Evolutionary conservation across 2,888 invertebrate genomes (phyloP).

Genomic region (Venusia cambrica): DNA sequence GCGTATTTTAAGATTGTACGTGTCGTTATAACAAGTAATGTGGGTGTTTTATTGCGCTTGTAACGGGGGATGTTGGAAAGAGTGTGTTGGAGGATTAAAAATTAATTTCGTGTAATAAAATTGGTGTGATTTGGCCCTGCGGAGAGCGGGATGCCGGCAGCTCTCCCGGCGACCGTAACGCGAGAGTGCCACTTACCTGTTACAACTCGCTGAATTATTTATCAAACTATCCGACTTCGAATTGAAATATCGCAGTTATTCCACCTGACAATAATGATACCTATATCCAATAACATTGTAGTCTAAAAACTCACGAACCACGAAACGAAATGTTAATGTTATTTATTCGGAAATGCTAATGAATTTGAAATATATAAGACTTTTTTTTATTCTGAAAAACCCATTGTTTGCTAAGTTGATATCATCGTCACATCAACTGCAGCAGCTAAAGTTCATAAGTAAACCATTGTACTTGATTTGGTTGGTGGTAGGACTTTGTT

Average conservation of each 20-base stretch:
- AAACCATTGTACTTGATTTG: too few relatives aligned
- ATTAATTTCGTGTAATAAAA: conserved; percentile 65
- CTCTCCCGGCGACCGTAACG: conserved; percentile 65
- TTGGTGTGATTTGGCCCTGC: conserved; percentile 55
- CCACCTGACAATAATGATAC: conserved; percentile 48
- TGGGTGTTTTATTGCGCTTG: conserved; percentile 32
- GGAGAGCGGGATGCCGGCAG: conserved; percentile 49
- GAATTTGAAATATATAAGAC: too few relatives aligned
- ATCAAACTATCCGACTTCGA: conserved; percentile 73
- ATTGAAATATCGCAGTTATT: conserved; percentile 65
- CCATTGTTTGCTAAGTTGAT: too few relatives aligned
- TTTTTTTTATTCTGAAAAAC: too few relatives aligned
- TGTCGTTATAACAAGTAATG: conserved; percentile 29
- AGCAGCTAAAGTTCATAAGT: too few relatives aligned
- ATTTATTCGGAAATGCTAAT: too few relatives aligned
- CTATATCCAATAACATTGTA: conserved; percentile 13
- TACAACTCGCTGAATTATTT: conserved; percentile 77
- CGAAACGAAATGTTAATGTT: too few relatives aligned
- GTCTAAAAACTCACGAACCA: conserved; percentile 1
- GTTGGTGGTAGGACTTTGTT: too few relatives aligned
- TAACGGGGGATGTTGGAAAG: conserved; percentile 23
- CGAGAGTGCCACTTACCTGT: conserved; percentile 74
- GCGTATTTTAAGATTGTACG: conserved; percentile 20
- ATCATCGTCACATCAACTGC: too few relatives aligned
- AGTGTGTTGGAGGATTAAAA: conserved; percentile 48